Evolutionary conservation across 2,797 vertebrate genomes (phyloP), one percentile per base, ranked within the genome.

Genomic region (Aotus griseimembra): DNA sequence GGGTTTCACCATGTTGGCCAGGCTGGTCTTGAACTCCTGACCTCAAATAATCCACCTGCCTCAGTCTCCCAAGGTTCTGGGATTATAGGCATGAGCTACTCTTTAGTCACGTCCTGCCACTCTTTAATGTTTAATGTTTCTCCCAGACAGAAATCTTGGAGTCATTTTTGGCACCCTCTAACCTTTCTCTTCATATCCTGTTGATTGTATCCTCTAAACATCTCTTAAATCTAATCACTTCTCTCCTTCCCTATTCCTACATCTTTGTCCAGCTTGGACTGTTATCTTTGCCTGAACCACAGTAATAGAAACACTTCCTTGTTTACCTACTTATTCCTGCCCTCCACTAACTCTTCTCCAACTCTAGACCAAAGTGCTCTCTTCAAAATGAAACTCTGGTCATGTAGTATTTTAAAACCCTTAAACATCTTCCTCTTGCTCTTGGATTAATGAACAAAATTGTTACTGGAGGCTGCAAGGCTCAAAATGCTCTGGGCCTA

Each of bases 391-490:
- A 79, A 55, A 73, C 39, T 13, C 70, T 73, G 83, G 24, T 2
- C 14, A 2, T 1, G 17, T 4, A 39, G 22, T 33, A 1, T 6
- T 46, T n/a, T 30, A 55, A 52, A 52, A 28, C 44, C 46, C 77
- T 88, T 52, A 30, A 7, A 57, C 1, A 36, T 22, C 28, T 19
- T n/a, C 46, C 30, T 4, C 0, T 30, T 30, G 52, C 46, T 86
- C 57, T 58, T 64, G 41, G n/a, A 10, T 22, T 58, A 11, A 50
- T 26, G 44, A 10, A 20, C 36, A 6, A 39, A 52, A 33, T 44
- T 55, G 33, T 52, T 10, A 20, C 30, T 3, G 22, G 10, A 52
- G 41, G 24, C 9, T 0, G 0, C 0, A 6, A 5, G 7, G 15
- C 55, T 26, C n/a, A 13, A 0, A 10, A 0, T 14, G 11, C 30